A percentile compares a stretch with the other conserved stretches of the same genome.
These are phyloP conservation scores for Phasia obesa DNA, from an alignment of 2,888 invertebrate genomes.

Conservation along the genomic window DNA sequence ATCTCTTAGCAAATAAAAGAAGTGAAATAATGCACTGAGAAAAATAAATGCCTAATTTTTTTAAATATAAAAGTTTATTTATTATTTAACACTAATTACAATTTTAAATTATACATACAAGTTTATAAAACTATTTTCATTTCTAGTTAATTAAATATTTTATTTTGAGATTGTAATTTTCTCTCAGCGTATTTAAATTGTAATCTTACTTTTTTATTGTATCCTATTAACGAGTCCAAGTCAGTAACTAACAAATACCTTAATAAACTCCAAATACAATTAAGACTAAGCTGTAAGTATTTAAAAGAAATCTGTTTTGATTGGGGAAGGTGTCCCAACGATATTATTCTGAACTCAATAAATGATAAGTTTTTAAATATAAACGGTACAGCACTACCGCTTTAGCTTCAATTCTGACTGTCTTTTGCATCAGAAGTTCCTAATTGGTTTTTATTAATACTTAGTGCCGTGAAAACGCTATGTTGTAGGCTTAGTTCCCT, in stretches of 20 bases:
- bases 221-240: constrained; percentile 10
- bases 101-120: no score
- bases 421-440: no score
- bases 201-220: not conserved
- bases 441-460: no score
- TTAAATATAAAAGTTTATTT: no score
- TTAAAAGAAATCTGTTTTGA: constrained; percentile 24
- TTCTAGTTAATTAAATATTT: no score
- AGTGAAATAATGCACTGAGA: constrained; percentile 73
- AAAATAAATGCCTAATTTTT: constrained; percentile 5
- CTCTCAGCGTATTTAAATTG: constrained; percentile 34
- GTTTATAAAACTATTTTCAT: no score
- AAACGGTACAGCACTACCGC: no score
- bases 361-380: no score
- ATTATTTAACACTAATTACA: no score
- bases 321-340: constrained; percentile 8
- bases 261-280: constrained; percentile 52
- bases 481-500: no score
- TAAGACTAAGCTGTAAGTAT: constrained; percentile 50
- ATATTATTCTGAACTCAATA: not conserved
- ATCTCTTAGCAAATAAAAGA: constrained; percentile 15
- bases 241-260: constrained; percentile 37
- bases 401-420: no score
- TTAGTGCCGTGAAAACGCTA: no score
- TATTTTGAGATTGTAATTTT: not conserved